Evolutionary conservation across 2,888 invertebrate species (phyloP).

Genomic region (Athripsodes cinereus): DNA sequence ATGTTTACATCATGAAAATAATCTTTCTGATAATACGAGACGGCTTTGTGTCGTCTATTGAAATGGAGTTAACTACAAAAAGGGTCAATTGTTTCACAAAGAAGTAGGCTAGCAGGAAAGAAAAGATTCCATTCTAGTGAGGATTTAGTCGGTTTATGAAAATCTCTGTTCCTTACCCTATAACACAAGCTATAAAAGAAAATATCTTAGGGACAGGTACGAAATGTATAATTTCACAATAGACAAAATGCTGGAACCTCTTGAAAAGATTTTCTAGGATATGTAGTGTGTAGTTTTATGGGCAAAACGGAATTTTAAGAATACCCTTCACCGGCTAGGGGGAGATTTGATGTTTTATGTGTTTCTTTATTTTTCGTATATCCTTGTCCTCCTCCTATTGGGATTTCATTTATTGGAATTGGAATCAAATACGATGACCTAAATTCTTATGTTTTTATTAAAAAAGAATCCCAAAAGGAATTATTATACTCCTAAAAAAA

Average conservation of each 20-base stretch:
- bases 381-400: background rate
- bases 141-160: conserved; percentile 16
- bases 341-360: conserved; percentile 7
- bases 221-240: conserved; percentile 21
- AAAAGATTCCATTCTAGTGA: conserved; percentile 6
- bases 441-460: conserved; percentile 3
- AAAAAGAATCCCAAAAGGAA: background rate
- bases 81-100: conserved; percentile 1
- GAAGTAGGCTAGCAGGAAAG: background rate
- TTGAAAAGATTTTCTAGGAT: background rate
- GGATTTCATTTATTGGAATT: conserved; percentile 1
- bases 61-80: background rate
- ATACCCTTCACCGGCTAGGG: background rate
- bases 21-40: background rate
- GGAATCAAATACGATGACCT: conserved; percentile 3
- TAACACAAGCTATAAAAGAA: conserved; percentile 19
- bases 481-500: too few relatives aligned
- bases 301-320: conserved; percentile 3
- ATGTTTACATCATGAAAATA: too few relatives aligned
- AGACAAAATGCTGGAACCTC: conserved; percentile 9
- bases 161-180: conserved; percentile 17
- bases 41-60: background rate
- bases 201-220: conserved; percentile 11
- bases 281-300: conserved; percentile 8
- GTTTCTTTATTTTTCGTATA: background rate